These are phyloP conservation scores for Zoanthus sociatus DNA, from an alignment of 92 coral and sea anemone species.

Conservation along the genomic window DNA sequence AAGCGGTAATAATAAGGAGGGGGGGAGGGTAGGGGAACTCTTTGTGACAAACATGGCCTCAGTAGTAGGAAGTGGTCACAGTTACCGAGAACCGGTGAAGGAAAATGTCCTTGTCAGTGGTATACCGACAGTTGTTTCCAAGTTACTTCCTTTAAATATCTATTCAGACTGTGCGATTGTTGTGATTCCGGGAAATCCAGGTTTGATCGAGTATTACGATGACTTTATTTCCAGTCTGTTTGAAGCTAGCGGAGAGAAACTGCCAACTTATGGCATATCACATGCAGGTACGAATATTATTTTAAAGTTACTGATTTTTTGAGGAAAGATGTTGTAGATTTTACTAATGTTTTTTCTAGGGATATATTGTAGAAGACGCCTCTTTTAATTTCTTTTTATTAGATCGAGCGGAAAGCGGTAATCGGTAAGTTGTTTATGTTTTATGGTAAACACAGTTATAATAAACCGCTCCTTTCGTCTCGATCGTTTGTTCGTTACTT, in stretches of 20 bases:
- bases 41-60: constrained; percentile 69
- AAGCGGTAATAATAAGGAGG: not conserved
- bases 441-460: too few relatives aligned
- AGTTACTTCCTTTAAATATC: constrained; percentile 59
- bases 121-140: constrained; percentile 88
- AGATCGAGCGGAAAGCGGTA: too few relatives aligned
- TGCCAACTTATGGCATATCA: constrained; percentile 86
- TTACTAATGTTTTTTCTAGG: too few relatives aligned
- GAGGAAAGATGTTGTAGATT: not conserved
- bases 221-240: constrained; percentile 75
- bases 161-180: constrained; percentile 63
- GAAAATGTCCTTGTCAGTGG: constrained; percentile 75
- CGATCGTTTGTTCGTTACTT: too few relatives aligned
- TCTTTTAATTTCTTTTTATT: too few relatives aligned
- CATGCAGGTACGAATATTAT: constrained; percentile 79
- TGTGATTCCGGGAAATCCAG: constrained; percentile 97
- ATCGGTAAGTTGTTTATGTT: too few relatives aligned
- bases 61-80: not conserved
- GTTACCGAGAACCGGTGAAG: constrained; percentile 50
- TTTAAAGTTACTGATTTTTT: not conserved
- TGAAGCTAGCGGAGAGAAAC: constrained; percentile 57
- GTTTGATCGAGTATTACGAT: constrained; percentile 93
- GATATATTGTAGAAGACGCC: too few relatives aligned
- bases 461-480: too few relatives aligned
- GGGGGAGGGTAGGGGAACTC: not conserved